Conservation (phyloP, 2,113 vertebrate genomes). For the Bothrops jararaca region DNA sequence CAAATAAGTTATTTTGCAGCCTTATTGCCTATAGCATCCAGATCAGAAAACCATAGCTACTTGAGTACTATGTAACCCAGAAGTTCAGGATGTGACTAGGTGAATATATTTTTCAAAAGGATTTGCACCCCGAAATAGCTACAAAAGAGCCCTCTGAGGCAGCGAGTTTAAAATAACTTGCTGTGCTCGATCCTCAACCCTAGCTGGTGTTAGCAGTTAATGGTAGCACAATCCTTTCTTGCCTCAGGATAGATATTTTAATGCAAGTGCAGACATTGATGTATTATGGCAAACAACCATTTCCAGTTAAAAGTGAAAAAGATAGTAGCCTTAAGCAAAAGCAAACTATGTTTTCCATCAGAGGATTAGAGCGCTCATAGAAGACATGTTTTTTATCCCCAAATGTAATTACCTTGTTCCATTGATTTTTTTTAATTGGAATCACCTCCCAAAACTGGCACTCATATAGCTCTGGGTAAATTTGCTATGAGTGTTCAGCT, state of each 20-base stretch:
- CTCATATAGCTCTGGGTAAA: background rate
- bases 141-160: background rate
- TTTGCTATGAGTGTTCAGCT: background rate
- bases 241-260: constrained; percentile 4
- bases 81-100: background rate
- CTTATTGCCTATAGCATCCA: background rate
- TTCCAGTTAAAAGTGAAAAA: constrained; percentile 20
- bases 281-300: constrained; percentile 20
- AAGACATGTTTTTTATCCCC: constrained; percentile 7
- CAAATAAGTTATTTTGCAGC: background rate
- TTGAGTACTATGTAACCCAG: background rate
- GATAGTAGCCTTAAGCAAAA: constrained; percentile 8
- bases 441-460: background rate
- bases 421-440: constrained; percentile 22
- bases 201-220: background rate
- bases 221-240: background rate
- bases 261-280: constrained; percentile 15
- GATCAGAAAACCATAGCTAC: background rate
- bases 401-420: constrained; percentile 18
- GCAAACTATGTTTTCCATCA: constrained; percentile 2
- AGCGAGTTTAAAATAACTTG: background rate
- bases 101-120: background rate
- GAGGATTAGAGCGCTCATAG: constrained; percentile 9
- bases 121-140: background rate
- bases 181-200: background rate